A percentile compares a stretch with the other conserved stretches of the same genome.
These are phyloP conservation scores for Colaptes auratus DNA, from an alignment of 2,113 vertebrate genomes.

Conservation along the genomic window DNA sequence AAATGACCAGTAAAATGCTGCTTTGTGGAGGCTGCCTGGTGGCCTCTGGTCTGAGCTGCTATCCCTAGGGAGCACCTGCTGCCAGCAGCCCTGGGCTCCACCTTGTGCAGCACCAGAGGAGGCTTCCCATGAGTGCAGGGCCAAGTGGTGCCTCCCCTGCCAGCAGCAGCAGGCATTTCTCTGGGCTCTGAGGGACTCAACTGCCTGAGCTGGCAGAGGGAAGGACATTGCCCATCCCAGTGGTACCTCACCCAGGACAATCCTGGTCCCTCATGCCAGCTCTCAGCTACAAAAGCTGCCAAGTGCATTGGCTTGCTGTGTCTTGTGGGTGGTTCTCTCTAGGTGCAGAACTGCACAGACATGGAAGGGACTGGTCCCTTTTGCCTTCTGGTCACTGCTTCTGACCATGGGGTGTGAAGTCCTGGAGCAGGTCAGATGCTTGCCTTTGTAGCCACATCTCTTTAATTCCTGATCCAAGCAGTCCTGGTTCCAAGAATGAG, in stretches of 20 bases:
- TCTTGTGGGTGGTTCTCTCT: background rate
- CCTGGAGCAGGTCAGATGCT: background rate
- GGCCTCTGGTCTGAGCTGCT: background rate
- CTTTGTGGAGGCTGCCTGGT: background rate
- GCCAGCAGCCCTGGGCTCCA: background rate
- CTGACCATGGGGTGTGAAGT: background rate
- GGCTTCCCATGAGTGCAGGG: background rate
- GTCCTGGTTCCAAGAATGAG: background rate
- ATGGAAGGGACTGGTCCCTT: background rate
- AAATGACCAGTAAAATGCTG: background rate
- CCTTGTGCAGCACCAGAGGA: background rate
- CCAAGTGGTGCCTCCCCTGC: background rate
- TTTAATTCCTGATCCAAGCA: background rate
- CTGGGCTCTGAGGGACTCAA: background rate
- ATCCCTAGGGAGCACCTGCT: background rate
- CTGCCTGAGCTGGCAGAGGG: background rate
- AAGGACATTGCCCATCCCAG: accelerated
- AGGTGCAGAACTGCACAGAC: background rate
- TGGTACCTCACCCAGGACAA: background rate
- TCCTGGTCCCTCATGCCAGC: background rate
- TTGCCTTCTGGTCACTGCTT: background rate
- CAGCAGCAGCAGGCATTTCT: background rate
- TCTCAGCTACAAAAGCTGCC: background rate
- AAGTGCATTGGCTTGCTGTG: background rate
- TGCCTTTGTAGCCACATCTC: background rate